These are phyloP conservation scores for Benitochromis conjunctus DNA, from an alignment of 2,113 vertebrate species.

Conservation along the genomic window DNA sequence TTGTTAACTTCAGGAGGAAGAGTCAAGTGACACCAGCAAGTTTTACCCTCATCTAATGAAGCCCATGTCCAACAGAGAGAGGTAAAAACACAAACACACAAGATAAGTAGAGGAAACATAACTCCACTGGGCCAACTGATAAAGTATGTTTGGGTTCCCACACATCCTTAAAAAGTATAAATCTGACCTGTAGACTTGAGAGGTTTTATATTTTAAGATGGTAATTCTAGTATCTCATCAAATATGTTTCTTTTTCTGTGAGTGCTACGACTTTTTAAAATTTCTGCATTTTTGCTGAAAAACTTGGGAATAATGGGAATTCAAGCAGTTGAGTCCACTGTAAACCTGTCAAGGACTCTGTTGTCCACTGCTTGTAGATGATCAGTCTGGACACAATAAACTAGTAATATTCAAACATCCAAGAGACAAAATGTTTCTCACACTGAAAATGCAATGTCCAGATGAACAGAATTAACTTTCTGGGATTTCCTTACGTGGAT, in stretches of 20 bases:
- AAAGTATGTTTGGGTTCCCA: neutral
- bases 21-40: slow-evolving; percentile 83
- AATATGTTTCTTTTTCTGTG: neutral
- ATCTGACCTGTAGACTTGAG: neutral
- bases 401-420: neutral
- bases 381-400: neutral
- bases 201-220: neutral
- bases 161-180: neutral
- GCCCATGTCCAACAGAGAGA: slow-evolving; percentile 97
- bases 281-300: neutral
- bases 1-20: slow-evolving; percentile 68
- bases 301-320: neutral
- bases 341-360: neutral
- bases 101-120: neutral
- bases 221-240: neutral
- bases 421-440: neutral
- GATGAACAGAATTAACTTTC: neutral
- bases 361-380: neutral
- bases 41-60: slow-evolving; percentile 93
- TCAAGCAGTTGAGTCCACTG: neutral
- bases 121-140: neutral
- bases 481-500: neutral
- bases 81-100: slow-evolving; percentile 65
- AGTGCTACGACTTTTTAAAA: neutral
- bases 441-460: neutral